phyloP scores from a whole-genome alignment of 37 sponge, comb jelly and placozoan genomes.

The Petrosia ficiformis region DNA sequence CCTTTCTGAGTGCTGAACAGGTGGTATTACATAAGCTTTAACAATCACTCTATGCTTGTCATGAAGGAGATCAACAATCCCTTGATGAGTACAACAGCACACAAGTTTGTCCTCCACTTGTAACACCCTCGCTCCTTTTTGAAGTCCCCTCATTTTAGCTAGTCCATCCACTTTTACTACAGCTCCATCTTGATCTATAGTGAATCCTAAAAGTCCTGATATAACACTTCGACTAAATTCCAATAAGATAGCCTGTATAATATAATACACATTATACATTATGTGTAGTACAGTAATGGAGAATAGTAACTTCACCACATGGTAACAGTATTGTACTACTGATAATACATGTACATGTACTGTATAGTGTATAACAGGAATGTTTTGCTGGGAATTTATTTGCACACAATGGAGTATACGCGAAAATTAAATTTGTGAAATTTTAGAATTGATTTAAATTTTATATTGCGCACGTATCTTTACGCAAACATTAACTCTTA shows the following conservation, averaged over 20 bases:
- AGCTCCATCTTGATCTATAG: constrained; percentile 51
- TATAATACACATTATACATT: background rate
- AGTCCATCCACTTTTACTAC: constrained; percentile 51
- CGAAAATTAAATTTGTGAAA: too few species aligned
- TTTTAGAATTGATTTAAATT: too few species aligned
- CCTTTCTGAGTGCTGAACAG: constrained; percentile 18
- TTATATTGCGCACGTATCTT: too few species aligned
- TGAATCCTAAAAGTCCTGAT: constrained; percentile 44
- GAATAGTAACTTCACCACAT: background rate
- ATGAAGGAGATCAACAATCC: constrained; percentile 39
- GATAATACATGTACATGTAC: background rate
- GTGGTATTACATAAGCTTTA: constrained; percentile 56
- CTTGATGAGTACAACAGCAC: constrained; percentile 27
- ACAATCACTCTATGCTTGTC: constrained; percentile 18
- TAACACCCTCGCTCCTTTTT: constrained; percentile 22
- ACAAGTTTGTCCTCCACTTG: constrained; percentile 61
- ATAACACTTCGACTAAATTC: constrained; percentile 35
- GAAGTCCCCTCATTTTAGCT: constrained; percentile 55
- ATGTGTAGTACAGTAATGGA: background rate
- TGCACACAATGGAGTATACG: too few species aligned
- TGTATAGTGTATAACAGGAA: background rate
- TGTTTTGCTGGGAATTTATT: too few species aligned
- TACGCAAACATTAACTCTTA: too few species aligned
- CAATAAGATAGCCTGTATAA: constrained; percentile 44
- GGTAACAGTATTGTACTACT: background rate